Conservation (phyloP, 2,888 invertebrate species). For the Drosophila ochracea region DNA sequence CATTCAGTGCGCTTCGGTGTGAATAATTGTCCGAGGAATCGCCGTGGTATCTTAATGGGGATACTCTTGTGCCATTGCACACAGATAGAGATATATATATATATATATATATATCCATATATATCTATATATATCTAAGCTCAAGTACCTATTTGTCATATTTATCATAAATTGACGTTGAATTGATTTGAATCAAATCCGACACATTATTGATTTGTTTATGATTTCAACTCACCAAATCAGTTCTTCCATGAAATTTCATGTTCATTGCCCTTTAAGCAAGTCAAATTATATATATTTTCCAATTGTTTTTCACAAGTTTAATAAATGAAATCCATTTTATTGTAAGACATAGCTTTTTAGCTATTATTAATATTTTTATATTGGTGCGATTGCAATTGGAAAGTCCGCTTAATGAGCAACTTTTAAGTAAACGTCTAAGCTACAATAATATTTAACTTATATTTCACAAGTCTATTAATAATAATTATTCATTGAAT, state of each 20-base stretch:
- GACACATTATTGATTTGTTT: neutral
- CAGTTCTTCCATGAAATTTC: neutral
- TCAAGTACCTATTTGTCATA: neutral
- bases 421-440: neutral
- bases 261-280: neutral
- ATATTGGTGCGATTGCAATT: neutral
- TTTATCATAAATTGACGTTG: neutral
- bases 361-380: neutral
- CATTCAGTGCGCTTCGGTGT: constrained; percentile 23
- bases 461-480: neutral
- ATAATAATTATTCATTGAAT: neutral
- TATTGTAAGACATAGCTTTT: neutral
- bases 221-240: neutral
- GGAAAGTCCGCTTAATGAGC: neutral
- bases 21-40: neutral
- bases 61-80: constrained; percentile 1
- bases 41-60: constrained; percentile 1
- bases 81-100: neutral
- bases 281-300: neutral
- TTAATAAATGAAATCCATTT: neutral
- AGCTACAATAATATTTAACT: neutral
- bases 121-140: too few relatives aligned
- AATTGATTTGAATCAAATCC: neutral
- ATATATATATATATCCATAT: neutral
- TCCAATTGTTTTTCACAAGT: neutral